A percentile compares a stretch with the other conserved stretches of the same genome.
These are phyloP conservation scores for Botia kubotai DNA, from an alignment of 2,797 vertebrate genomes.

Conservation along the genomic window DNA sequence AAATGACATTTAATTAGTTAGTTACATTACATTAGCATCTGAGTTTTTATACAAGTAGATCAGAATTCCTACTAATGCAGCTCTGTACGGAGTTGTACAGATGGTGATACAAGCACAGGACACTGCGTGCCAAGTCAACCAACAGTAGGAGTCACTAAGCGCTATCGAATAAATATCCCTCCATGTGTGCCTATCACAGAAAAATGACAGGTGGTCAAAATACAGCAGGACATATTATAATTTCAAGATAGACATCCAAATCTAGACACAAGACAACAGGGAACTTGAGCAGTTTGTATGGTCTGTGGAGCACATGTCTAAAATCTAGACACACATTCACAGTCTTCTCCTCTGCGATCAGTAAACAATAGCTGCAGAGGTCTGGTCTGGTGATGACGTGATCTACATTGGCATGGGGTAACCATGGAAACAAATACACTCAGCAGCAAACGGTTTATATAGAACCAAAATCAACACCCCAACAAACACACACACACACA, in stretches of 20 bases:
- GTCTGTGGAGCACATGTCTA: not conserved
- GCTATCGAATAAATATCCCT: slow-evolving; percentile 27
- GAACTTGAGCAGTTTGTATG: slow-evolving; percentile 9
- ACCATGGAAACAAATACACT: slow-evolving; percentile 76
- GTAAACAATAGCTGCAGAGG: slow-evolving; percentile 55
- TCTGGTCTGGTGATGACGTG: slow-evolving; percentile 72
- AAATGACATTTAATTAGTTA: no score
- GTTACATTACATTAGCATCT: not conserved
- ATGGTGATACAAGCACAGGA: slow-evolving; percentile 40
- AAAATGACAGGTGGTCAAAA: slow-evolving; percentile 43
- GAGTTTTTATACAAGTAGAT: slow-evolving; percentile 16
- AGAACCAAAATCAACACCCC: slow-evolving; percentile 41
- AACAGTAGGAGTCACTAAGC: slow-evolving; percentile 37
- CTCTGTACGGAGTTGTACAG: slow-evolving; percentile 25
- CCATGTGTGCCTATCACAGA: slow-evolving; percentile 33
- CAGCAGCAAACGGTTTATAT: slow-evolving; percentile 47
- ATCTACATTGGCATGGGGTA: slow-evolving; percentile 79
- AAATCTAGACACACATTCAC: slow-evolving; percentile 19
- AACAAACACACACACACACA: not conserved
- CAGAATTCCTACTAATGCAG: slow-evolving; percentile 33
- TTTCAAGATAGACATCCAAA: slow-evolving; percentile 6
- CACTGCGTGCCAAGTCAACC: slow-evolving; percentile 34
- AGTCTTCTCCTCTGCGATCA: slow-evolving; percentile 31
- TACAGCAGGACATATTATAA: slow-evolving; percentile 17
- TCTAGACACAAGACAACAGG: slow-evolving; percentile 18